Conservation (phyloP, 2,888 invertebrate species). For the Drosophila testacea region DNA sequence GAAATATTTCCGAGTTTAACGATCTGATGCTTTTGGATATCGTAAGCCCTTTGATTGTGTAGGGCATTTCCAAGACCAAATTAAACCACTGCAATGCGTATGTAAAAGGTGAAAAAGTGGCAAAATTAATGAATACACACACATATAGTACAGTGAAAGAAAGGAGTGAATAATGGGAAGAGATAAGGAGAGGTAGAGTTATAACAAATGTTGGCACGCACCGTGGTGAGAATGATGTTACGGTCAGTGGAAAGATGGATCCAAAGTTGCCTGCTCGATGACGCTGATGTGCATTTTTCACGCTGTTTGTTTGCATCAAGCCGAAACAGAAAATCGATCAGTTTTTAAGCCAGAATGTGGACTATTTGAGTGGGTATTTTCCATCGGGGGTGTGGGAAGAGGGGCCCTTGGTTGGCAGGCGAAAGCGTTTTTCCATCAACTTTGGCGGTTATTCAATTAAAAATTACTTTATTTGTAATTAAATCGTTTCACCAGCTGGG, state of each 20-base stretch:
- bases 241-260: constrained; percentile 30
- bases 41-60: neutral
- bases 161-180: too few species aligned
- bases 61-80: constrained; percentile 35
- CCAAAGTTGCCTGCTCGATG: constrained; percentile 18
- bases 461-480: constrained; percentile 84
- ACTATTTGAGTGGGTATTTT: constrained; percentile 10
- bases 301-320: constrained; percentile 39
- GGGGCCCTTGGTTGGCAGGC: neutral
- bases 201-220: constrained; percentile 64
- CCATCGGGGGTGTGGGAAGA: neutral
- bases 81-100: constrained; percentile 37
- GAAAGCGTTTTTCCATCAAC: constrained; percentile 67
- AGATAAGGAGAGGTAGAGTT: neutral
- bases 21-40: neutral
- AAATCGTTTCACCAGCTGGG: constrained; percentile 75
- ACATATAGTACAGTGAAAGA: constrained; percentile 1
- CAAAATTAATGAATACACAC: constrained; percentile 69
- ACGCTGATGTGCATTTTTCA: constrained; percentile 54
- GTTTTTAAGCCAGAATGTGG: constrained; percentile 45
- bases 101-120: constrained; percentile 58
- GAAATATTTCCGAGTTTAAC: too few species aligned
- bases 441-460: constrained; percentile 83
- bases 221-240: constrained; percentile 56
- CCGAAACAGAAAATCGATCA: constrained; percentile 66